Evolutionary conservation across 2,888 invertebrate genomes (phyloP), one percentile per base, ranked within the genome.

Genomic region (Drosophila peninsularis): DNA sequence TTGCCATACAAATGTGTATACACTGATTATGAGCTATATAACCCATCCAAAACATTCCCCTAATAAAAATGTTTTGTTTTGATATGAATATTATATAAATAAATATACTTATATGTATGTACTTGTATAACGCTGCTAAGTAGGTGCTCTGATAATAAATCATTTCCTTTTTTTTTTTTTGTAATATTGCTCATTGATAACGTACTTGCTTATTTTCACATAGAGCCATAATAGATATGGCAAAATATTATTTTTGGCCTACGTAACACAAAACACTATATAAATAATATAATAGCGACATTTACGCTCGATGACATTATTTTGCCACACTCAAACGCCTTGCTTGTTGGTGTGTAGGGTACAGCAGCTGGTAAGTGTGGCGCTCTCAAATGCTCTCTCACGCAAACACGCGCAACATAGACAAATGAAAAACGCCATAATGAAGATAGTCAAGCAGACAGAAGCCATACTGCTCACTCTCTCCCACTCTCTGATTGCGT

Each of bases 101-200:
- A 30, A 6, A 47, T 53, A 68, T 54, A 45, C 27, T 47, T 53
- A 68, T 52, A 65, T 58, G 58, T 67, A 61, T 64, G 53, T 69
- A 71, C 71, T 62, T 69, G 72, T 69, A 50, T 58, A 65, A 47
- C 53, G 72, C 62, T 54, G 62, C 54, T 58, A 62, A 57, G 52
- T 71, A 74, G 84, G 84, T 87, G 84, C 73, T 86, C 70, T 89
- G 89, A 89, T 85, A 85, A 85, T 87, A 85, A 85, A 89, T 79
- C 56, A 62, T 64, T 74, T 67, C 68, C 73, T 70, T 86, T 76
- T 53, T 30, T n/a, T 45, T 45, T 27, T 45, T 41, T 41, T 50
- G 34, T 50, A 30, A 69, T 83, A 86, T 71, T 72, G 54, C 65
- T 39, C 56, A 72, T 64, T 83, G 84, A 83, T 82, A 88, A 80